Percentiles rank a stretch among this genome's conserved stretches.
Conservation (phyloP, 2,888 invertebrate species). For the Spisula subtruncata region DNA sequence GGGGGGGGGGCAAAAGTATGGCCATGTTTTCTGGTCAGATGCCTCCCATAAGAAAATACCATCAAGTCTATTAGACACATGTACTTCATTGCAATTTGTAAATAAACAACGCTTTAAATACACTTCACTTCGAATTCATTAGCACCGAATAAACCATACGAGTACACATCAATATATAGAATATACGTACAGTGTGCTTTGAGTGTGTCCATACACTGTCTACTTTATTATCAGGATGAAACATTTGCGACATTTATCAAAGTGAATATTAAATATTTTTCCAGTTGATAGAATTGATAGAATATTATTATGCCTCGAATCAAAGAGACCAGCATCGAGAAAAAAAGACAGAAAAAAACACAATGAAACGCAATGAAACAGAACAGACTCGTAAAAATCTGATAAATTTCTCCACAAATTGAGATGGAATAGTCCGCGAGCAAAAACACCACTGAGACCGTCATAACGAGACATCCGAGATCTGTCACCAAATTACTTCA, state of each 20-base stretch:
- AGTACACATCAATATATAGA: neutral
- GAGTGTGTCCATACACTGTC: neutral
- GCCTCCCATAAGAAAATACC: no score
- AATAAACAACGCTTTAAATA: no score
- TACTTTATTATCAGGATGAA: neutral
- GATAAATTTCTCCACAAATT: slow-evolving; percentile 2
- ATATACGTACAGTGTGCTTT: neutral
- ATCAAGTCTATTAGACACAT: no score
- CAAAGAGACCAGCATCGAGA: neutral
- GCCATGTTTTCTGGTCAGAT: no score
- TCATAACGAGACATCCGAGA: neutral
- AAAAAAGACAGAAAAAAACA: neutral
- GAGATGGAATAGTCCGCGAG: neutral
- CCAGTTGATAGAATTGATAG: neutral
- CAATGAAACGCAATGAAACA: no score
- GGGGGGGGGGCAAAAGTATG: no score
- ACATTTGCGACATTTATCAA: neutral
- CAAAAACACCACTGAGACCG: neutral
- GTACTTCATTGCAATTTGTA: no score
- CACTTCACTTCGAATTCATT: no score
- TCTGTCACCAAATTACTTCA: neutral
- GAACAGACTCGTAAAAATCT: neutral
- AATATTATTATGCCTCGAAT: neutral
- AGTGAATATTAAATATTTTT: neutral
- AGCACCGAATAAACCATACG: neutral